A percentile compares a stretch with the other conserved stretches of the same genome.
phyloP scores from a whole-genome alignment of 2,888 invertebrate species.

The Alloscopus bannaensis region DNA sequence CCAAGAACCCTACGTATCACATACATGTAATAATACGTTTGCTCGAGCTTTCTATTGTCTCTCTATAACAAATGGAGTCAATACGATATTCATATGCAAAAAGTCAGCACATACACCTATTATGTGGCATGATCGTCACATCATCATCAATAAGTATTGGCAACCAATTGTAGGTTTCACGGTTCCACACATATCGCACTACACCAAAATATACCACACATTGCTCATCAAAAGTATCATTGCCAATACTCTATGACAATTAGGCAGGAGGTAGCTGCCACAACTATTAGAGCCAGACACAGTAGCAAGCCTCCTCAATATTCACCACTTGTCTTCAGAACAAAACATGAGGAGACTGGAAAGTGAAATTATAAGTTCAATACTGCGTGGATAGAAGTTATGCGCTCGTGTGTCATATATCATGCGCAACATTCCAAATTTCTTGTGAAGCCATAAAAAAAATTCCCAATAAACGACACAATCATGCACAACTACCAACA shows the following conservation, averaged over 20 bases:
- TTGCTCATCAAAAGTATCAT: slow-evolving; percentile 11
- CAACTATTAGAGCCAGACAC: slow-evolving; percentile 26
- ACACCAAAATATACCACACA: background rate
- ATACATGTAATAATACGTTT: too few relatives aligned
- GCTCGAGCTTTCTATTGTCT: too few relatives aligned
- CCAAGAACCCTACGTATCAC: too few relatives aligned
- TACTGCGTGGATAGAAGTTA: slow-evolving; percentile 2
- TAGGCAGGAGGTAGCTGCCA: slow-evolving; percentile 17
- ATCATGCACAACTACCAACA: slow-evolving; percentile 33
- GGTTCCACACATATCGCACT: background rate
- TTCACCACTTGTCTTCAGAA: background rate
- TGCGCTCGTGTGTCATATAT: background rate
- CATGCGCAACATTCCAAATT: slow-evolving; percentile 20
- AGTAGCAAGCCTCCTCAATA: slow-evolving; percentile 6
- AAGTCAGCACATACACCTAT: background rate
- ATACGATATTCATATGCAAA: too few relatives aligned
- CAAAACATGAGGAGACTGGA: slow-evolving; percentile 15
- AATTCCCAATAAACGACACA: slow-evolving; percentile 45
- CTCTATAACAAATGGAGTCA: too few relatives aligned
- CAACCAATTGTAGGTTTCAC: background rate
- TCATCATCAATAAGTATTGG: slow-evolving; percentile 8
- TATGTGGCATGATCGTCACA: background rate
- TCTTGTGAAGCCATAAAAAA: slow-evolving; percentile 55
- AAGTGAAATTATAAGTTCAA: slow-evolving; percentile 21
- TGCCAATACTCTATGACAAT: slow-evolving; percentile 8